These are phyloP conservation scores for Chrysoperla carnea DNA, from an alignment of 1,140 invertebrate species.

Conservation along the genomic window DNA sequence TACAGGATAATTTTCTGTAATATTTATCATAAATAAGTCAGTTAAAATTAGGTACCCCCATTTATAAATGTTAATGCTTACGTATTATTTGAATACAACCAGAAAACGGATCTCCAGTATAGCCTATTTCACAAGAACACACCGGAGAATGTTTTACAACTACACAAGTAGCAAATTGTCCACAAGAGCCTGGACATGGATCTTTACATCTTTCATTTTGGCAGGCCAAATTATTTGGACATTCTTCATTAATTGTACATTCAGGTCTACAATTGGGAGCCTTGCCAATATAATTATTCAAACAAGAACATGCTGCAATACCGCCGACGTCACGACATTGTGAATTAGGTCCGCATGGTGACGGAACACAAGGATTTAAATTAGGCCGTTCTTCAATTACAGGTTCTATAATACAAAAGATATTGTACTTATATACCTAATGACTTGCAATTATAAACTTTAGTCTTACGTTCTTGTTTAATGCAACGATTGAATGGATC, in stretches of 20 bases:
- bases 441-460: no score
- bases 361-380: constrained; percentile 35
- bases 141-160: constrained; percentile 40
- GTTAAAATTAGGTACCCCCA: no score
- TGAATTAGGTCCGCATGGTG: constrained; percentile 46
- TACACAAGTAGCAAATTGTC: constrained; percentile 35
- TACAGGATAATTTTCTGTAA: constrained; percentile 14
- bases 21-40: background rate
- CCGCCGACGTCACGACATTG: constrained; percentile 36
- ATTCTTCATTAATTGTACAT: constrained; percentile 45
- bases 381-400: constrained; percentile 19
- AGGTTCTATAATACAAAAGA: constrained; percentile 6
- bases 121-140: constrained; percentile 36
- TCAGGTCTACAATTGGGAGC: constrained; percentile 44
- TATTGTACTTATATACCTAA: no score
- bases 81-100: constrained; percentile 29
- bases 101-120: constrained; percentile 40
- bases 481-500: constrained; percentile 55
- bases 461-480: constrained; percentile 29
- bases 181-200: constrained; percentile 40
- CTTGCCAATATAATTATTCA: constrained; percentile 32
- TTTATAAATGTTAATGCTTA: constrained; percentile 9
- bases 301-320: constrained; percentile 40
- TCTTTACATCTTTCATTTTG: constrained; percentile 41
- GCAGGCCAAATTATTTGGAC: constrained; percentile 38